Evolutionary conservation across 2,113 vertebrate genomes (phyloP), one percentile per base, ranked within the genome.

Genomic region (Anhinga rufa): DNA sequence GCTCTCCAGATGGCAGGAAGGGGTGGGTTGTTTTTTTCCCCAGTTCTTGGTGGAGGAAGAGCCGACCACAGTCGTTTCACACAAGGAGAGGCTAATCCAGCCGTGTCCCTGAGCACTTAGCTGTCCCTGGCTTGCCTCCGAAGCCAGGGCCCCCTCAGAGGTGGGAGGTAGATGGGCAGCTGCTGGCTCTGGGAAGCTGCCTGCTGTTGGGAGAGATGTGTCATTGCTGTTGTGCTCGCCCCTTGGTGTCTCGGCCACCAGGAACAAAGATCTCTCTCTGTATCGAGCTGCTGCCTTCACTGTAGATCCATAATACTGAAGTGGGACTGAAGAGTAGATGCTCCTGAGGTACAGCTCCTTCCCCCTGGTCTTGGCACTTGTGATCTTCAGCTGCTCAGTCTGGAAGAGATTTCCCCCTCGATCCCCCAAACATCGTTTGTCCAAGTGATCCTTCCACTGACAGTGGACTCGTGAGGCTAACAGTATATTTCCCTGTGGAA

Each of bases 1-100:
- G 74, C 81, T 85, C 84, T 76, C 95, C 97, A 97, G 94, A 96
- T 97, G 95, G 96, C 96, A 96, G 94, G 91, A 93, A 97, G 89
- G 71, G 80, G 38, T 72, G 51, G 79, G 44, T 26, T 54, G 40
- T 54, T 70, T 58, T 61, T 65, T 60, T 51, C 66, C 44, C 36
- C 22, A 40, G 58, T 66, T 86, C 78, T 82, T 87, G 62, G 51
- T 76, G 78, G 65, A 79, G 75, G 75, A 92, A 95, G 77, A 93
- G 54, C 81, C 24, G 18, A 69, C 61, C 36, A 9, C 65, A 61
- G 88, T 84, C 9, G 2, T 92, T 94, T 85, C 49, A 28, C 82
- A 74, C 40, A 75, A 92, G 95, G 74, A 82, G 86, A 87, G 62
- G 13, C 66, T 90, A 70, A 82, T 68, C 62, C 81, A 62, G 70